A percentile compares a stretch with the other conserved stretches of the same genome.
Conservation (phyloP, 1,140 invertebrate genomes). For the Drosophila nebulosa region DNA sequence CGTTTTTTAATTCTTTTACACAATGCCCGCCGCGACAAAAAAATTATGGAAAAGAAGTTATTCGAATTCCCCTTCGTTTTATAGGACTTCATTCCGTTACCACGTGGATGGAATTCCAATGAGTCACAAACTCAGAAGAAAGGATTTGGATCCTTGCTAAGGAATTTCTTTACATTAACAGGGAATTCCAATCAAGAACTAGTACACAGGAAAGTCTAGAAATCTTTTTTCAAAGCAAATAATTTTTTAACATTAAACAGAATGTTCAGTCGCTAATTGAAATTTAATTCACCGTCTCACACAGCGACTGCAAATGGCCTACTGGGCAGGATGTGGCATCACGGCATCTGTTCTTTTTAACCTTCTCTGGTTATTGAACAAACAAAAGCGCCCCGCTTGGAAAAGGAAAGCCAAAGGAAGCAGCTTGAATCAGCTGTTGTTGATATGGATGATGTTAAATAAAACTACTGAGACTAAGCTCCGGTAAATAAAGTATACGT, state of each 20-base stretch:
- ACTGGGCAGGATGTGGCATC: conserved; percentile 25
- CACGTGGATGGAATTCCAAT: conserved; percentile 16
- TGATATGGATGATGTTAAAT: too few species aligned
- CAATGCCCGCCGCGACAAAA: not conserved
- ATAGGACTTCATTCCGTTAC: conserved; percentile 18
- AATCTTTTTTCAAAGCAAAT: not conserved
- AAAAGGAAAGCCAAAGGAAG: too few species aligned
- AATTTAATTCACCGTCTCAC: conserved; percentile 41
- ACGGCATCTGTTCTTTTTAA: conserved; percentile 48
- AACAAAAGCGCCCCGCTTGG: conserved; percentile 55
- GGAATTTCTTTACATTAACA: conserved; percentile 28
- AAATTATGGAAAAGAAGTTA: conserved; percentile 29
- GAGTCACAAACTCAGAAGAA: not conserved
- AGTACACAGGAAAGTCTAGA: not conserved
- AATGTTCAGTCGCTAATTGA: too few species aligned
- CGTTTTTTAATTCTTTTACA: conserved; percentile 77
- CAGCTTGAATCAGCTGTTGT: too few species aligned
- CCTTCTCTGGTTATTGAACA: conserved; percentile 45
- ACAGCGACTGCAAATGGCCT: conserved; percentile 14
- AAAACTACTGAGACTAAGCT: not conserved
- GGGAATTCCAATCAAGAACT: conserved; percentile 33
- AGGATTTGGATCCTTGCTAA: conserved; percentile 10
- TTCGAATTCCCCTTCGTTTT: conserved; percentile 56
- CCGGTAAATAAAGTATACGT: conserved; percentile 2
- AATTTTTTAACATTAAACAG: conserved; percentile 18